Evolutionary conservation across 2,888 invertebrate species (phyloP).

Genomic region (Hirtodrosophila alboralis): DNA sequence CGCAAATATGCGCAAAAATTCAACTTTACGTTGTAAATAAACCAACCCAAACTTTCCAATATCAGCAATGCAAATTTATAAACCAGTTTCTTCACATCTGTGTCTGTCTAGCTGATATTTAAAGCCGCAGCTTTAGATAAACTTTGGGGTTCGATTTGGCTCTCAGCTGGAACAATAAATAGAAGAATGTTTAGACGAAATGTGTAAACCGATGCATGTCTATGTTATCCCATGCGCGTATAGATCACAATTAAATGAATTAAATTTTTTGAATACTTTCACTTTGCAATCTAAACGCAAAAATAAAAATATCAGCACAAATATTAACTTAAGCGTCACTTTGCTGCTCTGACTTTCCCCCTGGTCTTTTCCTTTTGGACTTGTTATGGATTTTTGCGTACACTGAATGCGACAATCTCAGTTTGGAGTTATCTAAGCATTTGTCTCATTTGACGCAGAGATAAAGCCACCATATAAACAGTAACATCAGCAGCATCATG

Average conservation of each 20-base stretch:
- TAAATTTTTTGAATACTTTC: slow-evolving; percentile 39
- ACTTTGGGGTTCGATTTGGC: slow-evolving; percentile 13
- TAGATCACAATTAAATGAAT: slow-evolving; percentile 28
- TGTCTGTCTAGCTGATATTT: neutral
- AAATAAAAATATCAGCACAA: slow-evolving; percentile 19
- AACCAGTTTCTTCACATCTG: slow-evolving; percentile 40
- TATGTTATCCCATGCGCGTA: slow-evolving; percentile 12
- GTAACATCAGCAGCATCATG: slow-evolving; percentile 36
- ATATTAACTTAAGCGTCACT: slow-evolving; percentile 43
- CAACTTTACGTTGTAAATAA: slow-evolving; percentile 34
- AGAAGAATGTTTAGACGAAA: slow-evolving; percentile 1
- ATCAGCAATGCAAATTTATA: slow-evolving; percentile 51
- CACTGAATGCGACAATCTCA: slow-evolving; percentile 61
- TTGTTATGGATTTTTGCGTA: slow-evolving; percentile 22
- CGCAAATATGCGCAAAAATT: slow-evolving; percentile 65
- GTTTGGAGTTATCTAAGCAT: slow-evolving; percentile 60
- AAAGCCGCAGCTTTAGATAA: slow-evolving; percentile 13
- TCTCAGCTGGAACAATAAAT: slow-evolving; percentile 38
- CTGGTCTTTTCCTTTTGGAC: slow-evolving; percentile 18
- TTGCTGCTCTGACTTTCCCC: slow-evolving; percentile 30
- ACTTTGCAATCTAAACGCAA: slow-evolving; percentile 10
- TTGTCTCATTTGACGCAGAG: slow-evolving; percentile 65
- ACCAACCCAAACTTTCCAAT: slow-evolving; percentile 66
- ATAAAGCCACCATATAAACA: slow-evolving; percentile 57
- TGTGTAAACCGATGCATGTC: neutral